Percentiles rank a stretch among this genome's conserved stretches.
Evolutionary conservation across 2,888 invertebrate species (phyloP).

Genomic region (Eugnorisma glareosa): DNA sequence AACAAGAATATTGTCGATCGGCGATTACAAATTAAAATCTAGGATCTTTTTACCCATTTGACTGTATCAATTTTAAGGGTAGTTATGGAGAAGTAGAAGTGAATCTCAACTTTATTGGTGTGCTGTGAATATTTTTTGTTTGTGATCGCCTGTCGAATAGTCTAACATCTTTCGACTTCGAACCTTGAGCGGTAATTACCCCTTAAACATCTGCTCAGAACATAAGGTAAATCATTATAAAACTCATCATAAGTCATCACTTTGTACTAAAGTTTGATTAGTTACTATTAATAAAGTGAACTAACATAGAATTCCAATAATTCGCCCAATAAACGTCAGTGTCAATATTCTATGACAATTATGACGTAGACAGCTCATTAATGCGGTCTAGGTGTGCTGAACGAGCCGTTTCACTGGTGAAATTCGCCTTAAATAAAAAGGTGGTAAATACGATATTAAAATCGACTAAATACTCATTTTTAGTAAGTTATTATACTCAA

Average conservation of each 20-base stretch:
- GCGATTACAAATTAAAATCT: slow-evolving; percentile 23
- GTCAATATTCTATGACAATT: not conserved
- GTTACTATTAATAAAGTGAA: slow-evolving; percentile 16
- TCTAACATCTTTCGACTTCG: slow-evolving; percentile 2
- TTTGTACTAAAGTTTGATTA: slow-evolving; percentile 29
- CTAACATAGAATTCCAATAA: slow-evolving; percentile 5
- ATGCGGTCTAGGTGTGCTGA: not conserved
- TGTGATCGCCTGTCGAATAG: slow-evolving; percentile 15
- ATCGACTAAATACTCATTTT: slow-evolving; percentile 44
- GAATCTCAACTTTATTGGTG: not conserved
- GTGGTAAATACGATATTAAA: not conserved
- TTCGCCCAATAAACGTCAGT: slow-evolving; percentile 10
- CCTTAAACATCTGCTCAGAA: slow-evolving; percentile 4
- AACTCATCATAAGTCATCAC: slow-evolving; percentile 5
- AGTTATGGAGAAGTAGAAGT: not conserved
- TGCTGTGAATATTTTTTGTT: slow-evolving; percentile 3
- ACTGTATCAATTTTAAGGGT: not conserved
- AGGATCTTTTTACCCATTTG: not conserved
- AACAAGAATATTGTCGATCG: slow-evolving; percentile 9
- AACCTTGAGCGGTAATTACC: slow-evolving; percentile 10
- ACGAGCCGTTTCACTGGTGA: not conserved
- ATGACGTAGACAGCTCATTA: not conserved
- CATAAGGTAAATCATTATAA: not conserved
- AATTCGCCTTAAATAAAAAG: not conserved
- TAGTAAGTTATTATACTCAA: slow-evolving; percentile 54